Conservation (phyloP, 1,140 invertebrate species). For the Pogonus chalceus region DNA sequence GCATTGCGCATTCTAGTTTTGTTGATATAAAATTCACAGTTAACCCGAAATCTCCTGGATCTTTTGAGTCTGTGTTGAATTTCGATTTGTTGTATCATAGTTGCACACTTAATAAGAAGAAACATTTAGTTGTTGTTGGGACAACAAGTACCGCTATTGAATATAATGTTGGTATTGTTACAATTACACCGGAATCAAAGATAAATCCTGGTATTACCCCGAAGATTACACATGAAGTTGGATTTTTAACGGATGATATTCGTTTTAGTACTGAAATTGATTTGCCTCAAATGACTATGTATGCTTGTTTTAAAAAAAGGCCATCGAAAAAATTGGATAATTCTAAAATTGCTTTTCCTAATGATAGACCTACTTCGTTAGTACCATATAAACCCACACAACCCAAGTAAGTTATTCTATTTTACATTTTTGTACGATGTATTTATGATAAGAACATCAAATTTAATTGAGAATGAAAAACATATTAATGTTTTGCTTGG, state of each 20-base stretch:
- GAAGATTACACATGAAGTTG: constrained; percentile 12
- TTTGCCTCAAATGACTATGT: constrained; percentile 7
- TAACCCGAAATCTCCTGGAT: constrained; percentile 18
- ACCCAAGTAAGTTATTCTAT: background rate
- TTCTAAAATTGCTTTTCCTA: constrained; percentile 17
- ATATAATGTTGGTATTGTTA: background rate
- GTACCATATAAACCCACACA: background rate
- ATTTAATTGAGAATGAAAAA: no score
- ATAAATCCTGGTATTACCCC: constrained; percentile 15
- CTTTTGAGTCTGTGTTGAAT: background rate
- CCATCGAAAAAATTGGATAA: background rate
- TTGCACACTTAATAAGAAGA: background rate
- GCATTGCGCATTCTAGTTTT: constrained; percentile 17
- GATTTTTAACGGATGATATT: constrained; percentile 11
- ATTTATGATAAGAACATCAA: no score
- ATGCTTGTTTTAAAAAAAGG: background rate
- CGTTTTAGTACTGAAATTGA: constrained; percentile 1
- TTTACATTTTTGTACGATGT: background rate
- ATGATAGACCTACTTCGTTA: constrained; percentile 13
- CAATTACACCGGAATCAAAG: background rate
- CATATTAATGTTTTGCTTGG: no score
- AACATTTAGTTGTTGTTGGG: constrained; percentile 2
- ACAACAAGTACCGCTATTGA: background rate
- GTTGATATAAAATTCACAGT: constrained; percentile 22
- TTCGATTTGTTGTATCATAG: constrained; percentile 13